Evolutionary conservation across 1,140 invertebrate species (phyloP).

Genomic region (Drosophila grimshawi): DNA sequence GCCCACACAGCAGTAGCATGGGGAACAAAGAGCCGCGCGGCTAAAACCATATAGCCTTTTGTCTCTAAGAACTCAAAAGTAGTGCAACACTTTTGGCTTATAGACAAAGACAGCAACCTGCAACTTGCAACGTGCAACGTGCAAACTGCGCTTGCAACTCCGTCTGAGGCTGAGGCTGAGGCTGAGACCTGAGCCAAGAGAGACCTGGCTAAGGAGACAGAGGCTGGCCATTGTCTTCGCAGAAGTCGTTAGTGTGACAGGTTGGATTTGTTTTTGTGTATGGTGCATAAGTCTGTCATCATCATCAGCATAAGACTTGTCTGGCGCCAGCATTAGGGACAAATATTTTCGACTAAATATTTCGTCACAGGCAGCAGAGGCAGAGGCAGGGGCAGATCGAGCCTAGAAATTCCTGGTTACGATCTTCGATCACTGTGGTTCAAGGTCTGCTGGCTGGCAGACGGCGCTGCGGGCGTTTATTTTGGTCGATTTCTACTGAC

Average conservation of each 20-base stretch:
- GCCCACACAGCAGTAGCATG: slow-evolving; percentile 9
- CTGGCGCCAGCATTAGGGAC: slow-evolving; percentile 84
- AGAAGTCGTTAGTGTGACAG: slow-evolving; percentile 84
- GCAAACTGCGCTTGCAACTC: slow-evolving; percentile 23
- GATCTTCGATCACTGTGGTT: slow-evolving; percentile 24
- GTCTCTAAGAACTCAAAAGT: slow-evolving; percentile 62
- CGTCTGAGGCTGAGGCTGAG: not conserved
- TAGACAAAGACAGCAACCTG: slow-evolving; percentile 51
- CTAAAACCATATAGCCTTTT: slow-evolving; percentile 59
- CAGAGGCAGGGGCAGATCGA: slow-evolving; percentile 50
- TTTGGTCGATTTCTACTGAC: slow-evolving; percentile 65
- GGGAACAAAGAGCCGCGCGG: slow-evolving; percentile 63
- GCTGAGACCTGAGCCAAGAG: slow-evolving; percentile 8
- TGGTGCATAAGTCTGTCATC: slow-evolving; percentile 83
- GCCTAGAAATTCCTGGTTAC: slow-evolving; percentile 13
- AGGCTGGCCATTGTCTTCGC: slow-evolving; percentile 74
- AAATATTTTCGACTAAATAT: slow-evolving; percentile 84
- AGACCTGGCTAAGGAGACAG: not conserved
- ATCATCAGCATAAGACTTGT: slow-evolving; percentile 84
- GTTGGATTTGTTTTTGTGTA: slow-evolving; percentile 79
- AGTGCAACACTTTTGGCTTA: slow-evolving; percentile 83
- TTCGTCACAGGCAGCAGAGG: slow-evolving; percentile 67
- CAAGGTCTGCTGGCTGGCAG: slow-evolving; percentile 27
- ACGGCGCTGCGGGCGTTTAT: slow-evolving; percentile 76
- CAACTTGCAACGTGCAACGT: slow-evolving; percentile 42